These are phyloP conservation scores for Acanthurus leucopareius DNA, from an alignment of 2,797 vertebrate genomes.

Conservation along the genomic window DNA sequence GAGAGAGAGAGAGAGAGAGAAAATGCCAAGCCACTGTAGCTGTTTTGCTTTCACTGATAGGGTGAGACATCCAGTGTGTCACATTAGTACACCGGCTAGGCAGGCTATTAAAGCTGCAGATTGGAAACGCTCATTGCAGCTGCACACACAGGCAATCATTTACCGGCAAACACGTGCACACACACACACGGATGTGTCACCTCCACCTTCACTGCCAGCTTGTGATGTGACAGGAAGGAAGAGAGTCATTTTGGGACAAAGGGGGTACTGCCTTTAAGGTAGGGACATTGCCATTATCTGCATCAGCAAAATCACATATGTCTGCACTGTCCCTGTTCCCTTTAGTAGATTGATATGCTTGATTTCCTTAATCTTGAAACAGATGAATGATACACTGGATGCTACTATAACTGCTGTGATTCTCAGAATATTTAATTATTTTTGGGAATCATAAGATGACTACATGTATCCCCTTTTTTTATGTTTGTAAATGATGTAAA, in stretches of 20 bases:
- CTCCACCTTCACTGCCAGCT: constrained; percentile 73
- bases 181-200: constrained; percentile 60
- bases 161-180: constrained; percentile 36
- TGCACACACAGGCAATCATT: constrained; percentile 49
- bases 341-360: not conserved
- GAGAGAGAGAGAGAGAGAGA: no score
- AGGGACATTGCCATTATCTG: constrained; percentile 56
- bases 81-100: constrained; percentile 74
- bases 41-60: constrained; percentile 57
- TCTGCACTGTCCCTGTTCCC: not conserved
- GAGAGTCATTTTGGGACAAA: constrained; percentile 74
- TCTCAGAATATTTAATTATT: not conserved
- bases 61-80: constrained; percentile 50
- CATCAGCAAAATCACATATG: constrained; percentile 5
- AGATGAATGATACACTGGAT: not conserved
- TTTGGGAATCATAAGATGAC: not conserved
- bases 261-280: constrained; percentile 77
- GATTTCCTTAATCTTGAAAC: constrained; percentile 6
- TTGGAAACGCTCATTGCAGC: constrained; percentile 64
- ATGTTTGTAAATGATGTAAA: not conserved
- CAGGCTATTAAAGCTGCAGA: constrained; percentile 63
- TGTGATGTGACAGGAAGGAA: constrained; percentile 79
- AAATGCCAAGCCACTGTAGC: constrained; percentile 62
- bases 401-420: constrained; percentile 1
- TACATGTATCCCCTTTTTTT: not conserved